Base-by-base conservation (phyloP, 2,888 invertebrate species). In the Syrista parreyssii region DNA sequence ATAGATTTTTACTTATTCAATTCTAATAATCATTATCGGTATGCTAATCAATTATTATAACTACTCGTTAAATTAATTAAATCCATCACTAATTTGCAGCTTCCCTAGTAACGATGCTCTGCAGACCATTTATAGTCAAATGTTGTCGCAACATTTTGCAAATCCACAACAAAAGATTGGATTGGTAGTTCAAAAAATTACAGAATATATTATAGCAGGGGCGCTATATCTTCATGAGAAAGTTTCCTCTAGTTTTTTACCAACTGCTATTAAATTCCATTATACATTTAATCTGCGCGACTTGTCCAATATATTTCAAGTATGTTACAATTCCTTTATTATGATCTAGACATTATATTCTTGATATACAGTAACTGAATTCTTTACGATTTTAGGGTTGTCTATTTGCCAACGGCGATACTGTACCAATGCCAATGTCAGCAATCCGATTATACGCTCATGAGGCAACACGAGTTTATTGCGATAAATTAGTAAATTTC, bases 201-300 rank as follows among this genome's bases (percentile, higher is more conserved):
- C 94, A 0, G 93, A 94, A 36, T 89, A 92, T 0, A 86, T 98
- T 15, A 95, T 98, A 0, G 92, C 93, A 23, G 94, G 96, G 0
- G 97, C 97, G 0, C 92, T 98, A 11, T 92, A 92, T 2, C 92
- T 98, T 34, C 98, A 98, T 90, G 92, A 93, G 72, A 96, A 95
- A 90, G 94, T 98, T 12, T 92, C 95, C 0, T 89, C 94, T 3
- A 94, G 94, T 0, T 98, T 98, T 92, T 92, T 98, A 82, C 98
- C 98, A 0, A 98, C 98, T 0, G 98, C 98, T 33, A 93, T 97
- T 84, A 98, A 98, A 92, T 98, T 98, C 91, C 98, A 98, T 91
- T 99, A 99, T 88, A 94, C 96, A 79, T 99, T 98, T 92, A 99
- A 98, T 91, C 92, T 98, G 76, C 93, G 98, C 79, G 98, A 99